Conservation (phyloP, 1,140 invertebrate genomes). For the Polypedilum vanderplanki region DNA sequence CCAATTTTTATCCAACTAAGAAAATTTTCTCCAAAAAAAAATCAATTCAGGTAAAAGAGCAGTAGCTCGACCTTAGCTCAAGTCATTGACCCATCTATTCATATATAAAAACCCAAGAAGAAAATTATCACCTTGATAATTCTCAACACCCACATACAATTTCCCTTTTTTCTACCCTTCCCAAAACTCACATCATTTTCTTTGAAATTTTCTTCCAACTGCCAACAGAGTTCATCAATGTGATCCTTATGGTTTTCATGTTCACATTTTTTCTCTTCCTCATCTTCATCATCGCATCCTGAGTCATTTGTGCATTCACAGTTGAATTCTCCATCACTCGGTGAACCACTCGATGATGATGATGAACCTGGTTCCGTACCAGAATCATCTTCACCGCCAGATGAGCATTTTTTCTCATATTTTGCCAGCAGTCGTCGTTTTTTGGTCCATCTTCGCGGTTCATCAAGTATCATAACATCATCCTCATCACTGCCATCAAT, state of each 20-base stretch:
- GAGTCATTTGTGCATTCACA: slow-evolving; percentile 20
- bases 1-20: too few relatives aligned
- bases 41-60: too few relatives aligned
- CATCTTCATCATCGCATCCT: slow-evolving; percentile 21
- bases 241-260: not conserved
- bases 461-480: not conserved
- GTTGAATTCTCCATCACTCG: not conserved
- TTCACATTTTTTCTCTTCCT: not conserved
- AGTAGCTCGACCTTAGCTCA: too few relatives aligned
- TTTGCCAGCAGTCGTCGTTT: not conserved
- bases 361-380: slow-evolving; percentile 10
- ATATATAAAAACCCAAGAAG: too few relatives aligned
- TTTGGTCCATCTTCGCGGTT: slow-evolving; percentile 1
- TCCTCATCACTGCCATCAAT: not conserved
- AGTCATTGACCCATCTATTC: too few relatives aligned
- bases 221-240: slow-evolving; percentile 16
- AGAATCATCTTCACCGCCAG: slow-evolving; percentile 20
- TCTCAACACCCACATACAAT: not conserved
- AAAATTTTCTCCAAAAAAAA: too few relatives aligned
- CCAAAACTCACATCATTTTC: slow-evolving; percentile 21
- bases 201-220: slow-evolving; percentile 12
- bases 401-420: slow-evolving; percentile 17
- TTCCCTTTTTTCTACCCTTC: not conserved
- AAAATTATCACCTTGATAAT: not conserved
- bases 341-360: not conserved